These are phyloP conservation scores for Orchestia grillus DNA, from an alignment of 1,140 invertebrate genomes.

Conservation along the genomic window DNA sequence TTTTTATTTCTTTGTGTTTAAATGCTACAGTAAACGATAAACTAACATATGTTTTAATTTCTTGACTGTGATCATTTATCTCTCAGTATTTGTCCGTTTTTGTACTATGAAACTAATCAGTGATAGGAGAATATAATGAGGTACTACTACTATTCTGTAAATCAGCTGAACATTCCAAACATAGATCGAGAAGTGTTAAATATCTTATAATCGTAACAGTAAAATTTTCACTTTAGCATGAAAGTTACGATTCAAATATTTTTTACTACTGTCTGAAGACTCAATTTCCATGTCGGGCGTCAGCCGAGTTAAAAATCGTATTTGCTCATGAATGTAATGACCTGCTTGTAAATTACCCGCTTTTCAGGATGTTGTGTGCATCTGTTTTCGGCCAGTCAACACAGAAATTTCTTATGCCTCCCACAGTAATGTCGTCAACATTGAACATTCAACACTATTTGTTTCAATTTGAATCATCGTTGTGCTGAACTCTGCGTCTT, in stretches of 20 bases:
- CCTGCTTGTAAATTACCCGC: not conserved
- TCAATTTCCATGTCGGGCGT: not conserved
- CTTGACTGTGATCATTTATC: not conserved
- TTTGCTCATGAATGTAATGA: not conserved
- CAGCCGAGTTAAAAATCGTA: not conserved
- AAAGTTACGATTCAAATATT: not conserved
- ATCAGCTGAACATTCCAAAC: not conserved
- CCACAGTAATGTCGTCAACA: too few species aligned
- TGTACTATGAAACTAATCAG: too few species aligned
- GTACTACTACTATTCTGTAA: too few species aligned
- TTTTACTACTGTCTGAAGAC: not conserved
- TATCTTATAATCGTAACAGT: too few species aligned
- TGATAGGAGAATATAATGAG: too few species aligned
- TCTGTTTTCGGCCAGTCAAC: too few species aligned
- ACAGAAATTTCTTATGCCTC: too few species aligned
- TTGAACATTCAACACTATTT: too few species aligned
- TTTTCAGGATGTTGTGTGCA: too few species aligned
- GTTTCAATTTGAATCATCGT: too few species aligned
- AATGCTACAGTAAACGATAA: not conserved
- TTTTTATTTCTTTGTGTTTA: not conserved
- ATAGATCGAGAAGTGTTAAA: not conserved
- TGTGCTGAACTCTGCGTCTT: too few species aligned
- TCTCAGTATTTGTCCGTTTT: not conserved
- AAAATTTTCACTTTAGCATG: not conserved
- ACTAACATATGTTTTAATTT: not conserved